Base-by-base conservation (phyloP, 2,888 invertebrate genomes). In the Leucoptera coffeella region DNA sequence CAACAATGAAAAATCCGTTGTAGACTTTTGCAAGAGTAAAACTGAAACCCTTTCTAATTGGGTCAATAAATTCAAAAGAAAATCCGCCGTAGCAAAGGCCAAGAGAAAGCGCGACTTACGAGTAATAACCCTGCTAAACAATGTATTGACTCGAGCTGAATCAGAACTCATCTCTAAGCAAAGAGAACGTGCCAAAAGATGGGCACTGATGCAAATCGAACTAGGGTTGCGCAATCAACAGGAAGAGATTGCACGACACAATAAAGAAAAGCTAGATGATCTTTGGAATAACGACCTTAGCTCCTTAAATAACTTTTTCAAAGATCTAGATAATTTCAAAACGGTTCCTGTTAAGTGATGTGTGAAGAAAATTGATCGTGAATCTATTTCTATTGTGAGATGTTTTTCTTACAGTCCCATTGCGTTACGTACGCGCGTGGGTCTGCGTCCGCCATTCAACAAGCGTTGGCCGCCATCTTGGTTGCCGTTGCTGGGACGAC, bases 281-380 rank as follows among this genome's bases (percentile, higher is more conserved):
- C 38, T 69, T 43, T 72, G 71, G 71, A 65, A 67, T 58, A 73
- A 75, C 46, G 80, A 79, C 52, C 62, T 80, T 45, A 72, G 71
- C 49, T 77, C 77, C 41, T 49, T 82, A 48, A 75, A 81, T 58
- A 67, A 59, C 45, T 81, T 81, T 55, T 80, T 82, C 71, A 71
- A 65, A 38, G 72, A 79, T 52, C 54, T 81, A 45, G 76, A 74
- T 44, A 65, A 61, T 49, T 69, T 79, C 36, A 79, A 78, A 42
- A 73, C 73, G 42, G 60, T 53, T 52, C 28, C 27, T 29, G 41
- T 36, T 50, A 48, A 44, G 34, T 39, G 40, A 42, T 29, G 24
- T 37, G 59, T 57, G 55, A 39, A 54, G 59, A 51, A 45, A 42
- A 38, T 27, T 47, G 41, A 48, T 43, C 53, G 50, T 57, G 56